Evolutionary conservation across 1,140 invertebrate genomes (phyloP).

Genomic region (Lycorma delicatula): DNA sequence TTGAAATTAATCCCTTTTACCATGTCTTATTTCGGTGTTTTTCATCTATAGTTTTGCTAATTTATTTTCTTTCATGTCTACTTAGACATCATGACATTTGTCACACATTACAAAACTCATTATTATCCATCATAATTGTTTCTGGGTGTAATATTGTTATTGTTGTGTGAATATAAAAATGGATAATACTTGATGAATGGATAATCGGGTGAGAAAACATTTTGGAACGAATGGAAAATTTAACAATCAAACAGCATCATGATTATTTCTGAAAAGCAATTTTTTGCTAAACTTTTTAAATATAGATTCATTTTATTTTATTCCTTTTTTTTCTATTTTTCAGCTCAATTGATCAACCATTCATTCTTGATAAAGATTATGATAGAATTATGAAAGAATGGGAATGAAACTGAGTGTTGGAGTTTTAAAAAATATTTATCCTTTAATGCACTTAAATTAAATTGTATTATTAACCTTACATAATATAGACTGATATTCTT

Average conservation of each 20-base stretch:
- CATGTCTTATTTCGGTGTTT: no score
- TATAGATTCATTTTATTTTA: constrained; percentile 3
- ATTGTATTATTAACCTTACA: no score
- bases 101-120: no score
- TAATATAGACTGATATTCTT: no score
- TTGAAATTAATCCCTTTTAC: no score
- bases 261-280: background rate
- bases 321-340: constrained; percentile 26
- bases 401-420: no score
- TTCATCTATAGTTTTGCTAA: no score
- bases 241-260: background rate
- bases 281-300: background rate
- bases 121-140: no score
- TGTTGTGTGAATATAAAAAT: background rate
- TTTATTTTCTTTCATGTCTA: no score
- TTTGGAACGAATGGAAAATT: background rate
- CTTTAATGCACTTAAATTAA: no score
- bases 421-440: no score
- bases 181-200: background rate
- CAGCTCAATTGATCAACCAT: constrained; percentile 71
- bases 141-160: background rate
- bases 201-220: background rate
- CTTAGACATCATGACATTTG: no score
- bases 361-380: constrained; percentile 73
- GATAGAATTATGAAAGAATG: constrained; percentile 74